A percentile compares a stretch with the other conserved stretches of the same genome.
phyloP scores from a whole-genome alignment of 37 sponge, comb jelly and placozoan genomes.

The Aphrocallistes beatrix region DNA sequence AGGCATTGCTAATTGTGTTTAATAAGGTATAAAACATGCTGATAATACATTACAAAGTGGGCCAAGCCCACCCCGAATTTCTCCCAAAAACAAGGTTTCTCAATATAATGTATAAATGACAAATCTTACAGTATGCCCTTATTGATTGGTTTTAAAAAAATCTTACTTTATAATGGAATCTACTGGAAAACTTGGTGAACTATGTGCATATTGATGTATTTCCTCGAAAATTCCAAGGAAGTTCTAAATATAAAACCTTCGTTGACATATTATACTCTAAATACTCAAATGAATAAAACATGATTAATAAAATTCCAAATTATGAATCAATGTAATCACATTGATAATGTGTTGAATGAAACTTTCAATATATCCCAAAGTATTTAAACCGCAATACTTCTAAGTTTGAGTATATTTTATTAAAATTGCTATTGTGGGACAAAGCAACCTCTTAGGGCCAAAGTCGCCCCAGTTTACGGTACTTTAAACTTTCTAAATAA shows the following conservation, averaged over 20 bases:
- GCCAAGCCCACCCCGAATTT: neutral
- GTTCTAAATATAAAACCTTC: neutral
- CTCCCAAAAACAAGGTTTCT: neutral
- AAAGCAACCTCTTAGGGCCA: too few relatives aligned
- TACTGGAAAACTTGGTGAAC: neutral
- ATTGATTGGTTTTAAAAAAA: neutral
- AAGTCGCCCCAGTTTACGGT: too few relatives aligned
- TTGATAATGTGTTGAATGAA: too few relatives aligned
- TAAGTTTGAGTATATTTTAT: too few relatives aligned
- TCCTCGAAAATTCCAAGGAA: constrained; percentile 19
- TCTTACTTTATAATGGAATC: neutral
- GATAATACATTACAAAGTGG: neutral
- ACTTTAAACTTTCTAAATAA: too few relatives aligned
- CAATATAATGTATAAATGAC: neutral
- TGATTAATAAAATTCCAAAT: too few relatives aligned
- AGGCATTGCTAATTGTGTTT: neutral
- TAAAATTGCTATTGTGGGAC: too few relatives aligned
- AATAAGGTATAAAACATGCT: neutral
- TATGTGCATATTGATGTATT: neutral
- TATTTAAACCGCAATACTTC: too few relatives aligned
- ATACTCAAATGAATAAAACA: constrained; percentile 18
- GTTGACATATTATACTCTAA: constrained; percentile 7
- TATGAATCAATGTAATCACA: too few relatives aligned
- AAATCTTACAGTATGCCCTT: neutral
- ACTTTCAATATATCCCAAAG: too few relatives aligned